Conservation (phyloP, 2,797 vertebrate genomes). For the Phalloptychus januarius region DNA sequence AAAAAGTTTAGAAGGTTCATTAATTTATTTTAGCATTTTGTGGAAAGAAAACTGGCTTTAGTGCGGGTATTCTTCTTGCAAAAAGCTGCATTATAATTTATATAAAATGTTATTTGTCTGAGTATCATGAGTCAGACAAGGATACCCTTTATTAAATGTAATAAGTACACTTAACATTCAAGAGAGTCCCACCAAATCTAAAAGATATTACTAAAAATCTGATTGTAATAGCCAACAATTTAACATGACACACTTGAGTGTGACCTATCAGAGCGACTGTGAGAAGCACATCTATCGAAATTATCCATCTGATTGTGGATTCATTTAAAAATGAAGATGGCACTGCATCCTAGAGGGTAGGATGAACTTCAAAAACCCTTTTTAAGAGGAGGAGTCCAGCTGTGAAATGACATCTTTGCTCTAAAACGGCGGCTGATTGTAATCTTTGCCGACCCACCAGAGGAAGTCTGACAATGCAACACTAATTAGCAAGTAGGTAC, state of each 20-base stretch:
- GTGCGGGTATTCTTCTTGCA: neutral
- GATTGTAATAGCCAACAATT: slow-evolving; percentile 6
- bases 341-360: neutral
- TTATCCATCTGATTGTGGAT: slow-evolving; percentile 15
- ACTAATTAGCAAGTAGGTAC: slow-evolving; percentile 41
- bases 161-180: neutral
- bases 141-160: slow-evolving; percentile 1
- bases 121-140: neutral
- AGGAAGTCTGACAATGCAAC: slow-evolving; percentile 33
- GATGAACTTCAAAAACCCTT: slow-evolving; percentile 7
- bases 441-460: slow-evolving; percentile 29
- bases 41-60: neutral
- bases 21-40: slow-evolving; percentile 4
- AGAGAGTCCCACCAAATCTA: neutral
- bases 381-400: slow-evolving; percentile 5
- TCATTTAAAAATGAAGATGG: slow-evolving; percentile 19
- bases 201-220: neutral
- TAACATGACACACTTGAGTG: neutral
- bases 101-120: no score
- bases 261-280: slow-evolving; percentile 7
- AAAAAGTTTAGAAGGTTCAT: slow-evolving; percentile 10
- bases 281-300: neutral
- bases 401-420: slow-evolving; percentile 27
- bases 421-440: slow-evolving; percentile 43
- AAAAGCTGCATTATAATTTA: no score